Conservation (phyloP, 2,797 vertebrate genomes). For the Phataginus tetradactyla region DNA sequence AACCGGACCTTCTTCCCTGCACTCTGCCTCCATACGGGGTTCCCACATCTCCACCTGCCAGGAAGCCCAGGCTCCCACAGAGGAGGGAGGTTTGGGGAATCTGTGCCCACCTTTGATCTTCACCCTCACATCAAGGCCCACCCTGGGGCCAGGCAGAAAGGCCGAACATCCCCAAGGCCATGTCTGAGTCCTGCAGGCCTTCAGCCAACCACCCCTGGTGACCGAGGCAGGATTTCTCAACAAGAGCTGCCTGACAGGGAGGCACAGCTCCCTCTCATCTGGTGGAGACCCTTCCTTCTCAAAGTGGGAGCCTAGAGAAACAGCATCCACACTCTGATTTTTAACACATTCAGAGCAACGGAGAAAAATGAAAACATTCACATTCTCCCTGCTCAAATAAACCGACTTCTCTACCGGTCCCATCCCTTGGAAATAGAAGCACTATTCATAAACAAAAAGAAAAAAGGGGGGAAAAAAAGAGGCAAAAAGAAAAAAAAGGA, state of each 20-base stretch:
- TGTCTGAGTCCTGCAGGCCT: background rate
- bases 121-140: background rate
- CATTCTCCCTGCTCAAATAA: constrained; percentile 82
- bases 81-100: background rate
- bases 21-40: background rate
- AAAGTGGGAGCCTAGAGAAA: background rate
- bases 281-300: background rate
- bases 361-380: constrained; percentile 80
- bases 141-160: background rate
- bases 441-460: constrained; percentile 84
- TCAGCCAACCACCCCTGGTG: background rate
- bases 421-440: constrained; percentile 86
- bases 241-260: background rate
- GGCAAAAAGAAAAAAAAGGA: constrained; percentile 77
- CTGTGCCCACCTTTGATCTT: background rate
- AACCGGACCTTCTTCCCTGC: background rate
- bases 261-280: background rate
- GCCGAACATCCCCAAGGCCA: background rate
- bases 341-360: constrained; percentile 75
- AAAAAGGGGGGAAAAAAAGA: constrained; percentile 79
- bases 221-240: background rate
- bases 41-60: background rate
- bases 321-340: background rate
- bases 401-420: constrained; percentile 81
- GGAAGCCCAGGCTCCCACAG: rapidly evolving